Percentiles rank a stretch among this genome's conserved stretches.
Evolutionary conservation across 2,797 vertebrate species (phyloP).

Genomic region (Schizopygopsis pylzovi): DNA sequence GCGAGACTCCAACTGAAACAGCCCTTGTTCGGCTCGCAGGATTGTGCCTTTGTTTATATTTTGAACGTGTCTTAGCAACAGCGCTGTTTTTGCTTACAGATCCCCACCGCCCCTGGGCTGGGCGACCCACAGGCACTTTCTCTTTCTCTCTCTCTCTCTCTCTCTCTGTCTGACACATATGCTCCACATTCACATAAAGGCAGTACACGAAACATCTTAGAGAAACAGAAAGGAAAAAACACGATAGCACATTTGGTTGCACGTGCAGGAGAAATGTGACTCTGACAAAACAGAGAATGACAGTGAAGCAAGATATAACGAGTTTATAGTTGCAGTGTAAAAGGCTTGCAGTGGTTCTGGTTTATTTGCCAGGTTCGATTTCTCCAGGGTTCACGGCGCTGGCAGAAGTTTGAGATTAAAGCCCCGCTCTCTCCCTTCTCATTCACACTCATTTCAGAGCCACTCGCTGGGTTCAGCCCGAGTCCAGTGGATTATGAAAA

Average conservation of each 20-base stretch:
- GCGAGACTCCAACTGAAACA: conserved; percentile 71
- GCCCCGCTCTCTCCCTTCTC: conserved; percentile 11
- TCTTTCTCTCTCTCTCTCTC: conserved; percentile 20
- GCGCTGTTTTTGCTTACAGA: conserved; percentile 92
- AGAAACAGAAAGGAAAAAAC: conserved; percentile 61
- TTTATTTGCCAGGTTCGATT: conserved; percentile 51
- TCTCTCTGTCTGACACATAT: conserved; percentile 81
- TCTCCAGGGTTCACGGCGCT: conserved; percentile 58
- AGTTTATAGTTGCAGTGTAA: conserved; percentile 63
- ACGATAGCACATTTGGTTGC: conserved; percentile 59
- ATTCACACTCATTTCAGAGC: conserved; percentile 42
- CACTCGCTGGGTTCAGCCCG: conserved; percentile 17
- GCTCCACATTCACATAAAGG: conserved; percentile 87
- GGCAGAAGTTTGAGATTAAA: conserved; percentile 33
- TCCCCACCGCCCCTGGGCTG: conserved; percentile 83
- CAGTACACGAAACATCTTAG: conserved; percentile 66
- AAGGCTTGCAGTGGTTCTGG: conserved; percentile 67
- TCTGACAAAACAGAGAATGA: conserved; percentile 24
- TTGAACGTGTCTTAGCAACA: conserved; percentile 86
- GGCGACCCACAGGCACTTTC: conserved; percentile 81
- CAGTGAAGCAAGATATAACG: conserved; percentile 12
- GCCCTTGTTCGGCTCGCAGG: conserved; percentile 75
- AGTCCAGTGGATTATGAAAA: conserved; percentile 37
- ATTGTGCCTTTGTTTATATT: conserved; percentile 88
- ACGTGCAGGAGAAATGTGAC: conserved; percentile 71